Percentiles rank a stretch among this genome's conserved stretches.
These are phyloP conservation scores for Hyalella azteca DNA, from an alignment of 2,888 invertebrate species.

Conservation along the genomic window DNA sequence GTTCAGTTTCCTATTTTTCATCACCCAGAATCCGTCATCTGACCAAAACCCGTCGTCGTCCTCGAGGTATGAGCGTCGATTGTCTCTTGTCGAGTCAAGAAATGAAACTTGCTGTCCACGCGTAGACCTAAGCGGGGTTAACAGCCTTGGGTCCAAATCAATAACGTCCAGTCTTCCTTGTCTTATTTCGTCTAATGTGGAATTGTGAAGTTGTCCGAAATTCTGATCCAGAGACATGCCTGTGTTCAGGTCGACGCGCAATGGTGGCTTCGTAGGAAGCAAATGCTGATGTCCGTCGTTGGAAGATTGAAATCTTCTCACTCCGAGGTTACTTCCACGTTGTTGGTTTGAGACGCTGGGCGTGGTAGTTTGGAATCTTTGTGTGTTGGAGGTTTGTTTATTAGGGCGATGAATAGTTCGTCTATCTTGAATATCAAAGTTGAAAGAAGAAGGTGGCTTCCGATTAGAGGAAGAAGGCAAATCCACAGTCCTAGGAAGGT, in stretches of 20 bases:
- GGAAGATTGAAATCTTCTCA: background rate
- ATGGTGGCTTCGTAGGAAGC: background rate
- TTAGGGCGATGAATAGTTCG: background rate
- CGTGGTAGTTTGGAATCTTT: background rate
- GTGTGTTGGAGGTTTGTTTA: background rate
- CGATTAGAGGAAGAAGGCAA: background rate
- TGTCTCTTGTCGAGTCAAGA: background rate
- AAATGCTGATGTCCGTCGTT: background rate
- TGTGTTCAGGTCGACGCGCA: background rate
- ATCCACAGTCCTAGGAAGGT: slow-evolving; percentile 31
- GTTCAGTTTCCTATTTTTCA: background rate
- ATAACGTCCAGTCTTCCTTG: slow-evolving; percentile 15
- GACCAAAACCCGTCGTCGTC: slow-evolving; percentile 25
- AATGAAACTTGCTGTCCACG: background rate
- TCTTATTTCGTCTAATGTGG: background rate
- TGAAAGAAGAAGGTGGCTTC: background rate
- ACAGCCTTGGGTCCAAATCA: slow-evolving; percentile 16
- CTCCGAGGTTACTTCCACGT: background rate
- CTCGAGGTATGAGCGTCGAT: background rate
- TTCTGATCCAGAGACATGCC: background rate
- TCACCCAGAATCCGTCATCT: slow-evolving; percentile 30
- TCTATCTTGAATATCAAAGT: background rate
- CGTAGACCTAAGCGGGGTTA: background rate
- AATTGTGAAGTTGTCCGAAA: background rate
- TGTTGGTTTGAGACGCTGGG: background rate